Conservation (phyloP, 1,140 invertebrate genomes). For the Neodiprion lecontei region DNA sequence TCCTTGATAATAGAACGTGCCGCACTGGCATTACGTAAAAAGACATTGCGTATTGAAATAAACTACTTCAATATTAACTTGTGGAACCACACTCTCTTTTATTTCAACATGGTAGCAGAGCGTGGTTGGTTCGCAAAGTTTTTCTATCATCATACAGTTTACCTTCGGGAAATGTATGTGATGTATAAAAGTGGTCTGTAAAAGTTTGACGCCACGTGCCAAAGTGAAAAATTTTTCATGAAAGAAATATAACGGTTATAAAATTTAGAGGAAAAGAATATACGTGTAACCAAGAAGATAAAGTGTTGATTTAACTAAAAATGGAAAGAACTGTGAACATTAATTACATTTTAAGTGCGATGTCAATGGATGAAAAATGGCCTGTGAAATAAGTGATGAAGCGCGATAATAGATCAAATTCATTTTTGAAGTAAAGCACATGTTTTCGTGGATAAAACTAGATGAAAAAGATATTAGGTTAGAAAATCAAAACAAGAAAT, state of each 20-base stretch:
- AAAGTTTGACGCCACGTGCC: background rate
- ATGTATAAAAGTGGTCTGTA: background rate
- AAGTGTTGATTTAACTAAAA: background rate
- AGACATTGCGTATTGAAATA: no score
- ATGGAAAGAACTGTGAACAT: background rate
- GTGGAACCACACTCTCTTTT: no score
- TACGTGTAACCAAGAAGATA: no score
- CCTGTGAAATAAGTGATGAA: background rate
- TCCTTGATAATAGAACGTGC: no score
- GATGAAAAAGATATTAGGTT: background rate
- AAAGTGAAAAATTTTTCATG: background rate
- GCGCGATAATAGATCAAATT: constrained; percentile 1
- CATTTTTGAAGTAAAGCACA: constrained; percentile 3
- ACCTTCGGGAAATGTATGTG: background rate
- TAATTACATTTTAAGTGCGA: background rate
- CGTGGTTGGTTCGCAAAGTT: background rate
- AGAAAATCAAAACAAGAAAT: background rate
- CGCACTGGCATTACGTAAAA: no score
- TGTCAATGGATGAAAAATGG: background rate
- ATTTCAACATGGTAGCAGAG: background rate
- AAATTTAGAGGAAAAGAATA: background rate
- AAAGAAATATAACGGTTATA: background rate
- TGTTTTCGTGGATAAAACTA: background rate
- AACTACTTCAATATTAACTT: no score
- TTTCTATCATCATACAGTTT: background rate